These are phyloP conservation scores for Sternotherus odoratus DNA, from an alignment of 2,797 vertebrate species.

Conservation along the genomic window DNA sequence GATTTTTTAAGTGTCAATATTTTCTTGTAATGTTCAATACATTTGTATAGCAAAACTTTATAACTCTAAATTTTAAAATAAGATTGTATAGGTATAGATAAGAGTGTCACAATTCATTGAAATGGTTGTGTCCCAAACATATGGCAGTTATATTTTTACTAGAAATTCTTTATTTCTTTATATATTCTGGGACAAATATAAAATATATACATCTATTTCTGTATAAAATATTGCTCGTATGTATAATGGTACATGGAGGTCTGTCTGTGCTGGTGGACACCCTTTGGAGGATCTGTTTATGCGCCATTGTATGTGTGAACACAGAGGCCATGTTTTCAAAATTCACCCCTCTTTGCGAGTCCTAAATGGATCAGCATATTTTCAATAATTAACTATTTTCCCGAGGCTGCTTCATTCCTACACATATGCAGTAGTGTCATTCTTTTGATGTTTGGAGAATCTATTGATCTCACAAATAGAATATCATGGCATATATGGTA, in stretches of 20 bases:
- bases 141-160: not conserved
- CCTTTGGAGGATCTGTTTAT: constrained; percentile 6
- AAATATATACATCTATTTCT: not conserved
- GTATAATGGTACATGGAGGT: constrained; percentile 1
- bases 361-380: not conserved
- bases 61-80: not conserved
- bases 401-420: not conserved
- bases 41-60: not conserved
- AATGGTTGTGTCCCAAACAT: not conserved
- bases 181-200: not conserved
- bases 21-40: not conserved
- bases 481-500: not conserved
- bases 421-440: fast-evolving
- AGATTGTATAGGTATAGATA: not conserved
- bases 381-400: not conserved
- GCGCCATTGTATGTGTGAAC: constrained; percentile 5
- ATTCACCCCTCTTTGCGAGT: not conserved
- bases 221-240: not conserved
- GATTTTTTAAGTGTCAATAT: not conserved
- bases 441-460: not conserved
- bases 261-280: not conserved
- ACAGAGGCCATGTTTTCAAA: constrained; percentile 4
- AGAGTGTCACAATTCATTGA: not conserved
- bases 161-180: not conserved
- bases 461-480: not conserved